Evolutionary conservation across 2,113 vertebrate species (phyloP).

Genomic region (Nothoprocta perdicaria): DNA sequence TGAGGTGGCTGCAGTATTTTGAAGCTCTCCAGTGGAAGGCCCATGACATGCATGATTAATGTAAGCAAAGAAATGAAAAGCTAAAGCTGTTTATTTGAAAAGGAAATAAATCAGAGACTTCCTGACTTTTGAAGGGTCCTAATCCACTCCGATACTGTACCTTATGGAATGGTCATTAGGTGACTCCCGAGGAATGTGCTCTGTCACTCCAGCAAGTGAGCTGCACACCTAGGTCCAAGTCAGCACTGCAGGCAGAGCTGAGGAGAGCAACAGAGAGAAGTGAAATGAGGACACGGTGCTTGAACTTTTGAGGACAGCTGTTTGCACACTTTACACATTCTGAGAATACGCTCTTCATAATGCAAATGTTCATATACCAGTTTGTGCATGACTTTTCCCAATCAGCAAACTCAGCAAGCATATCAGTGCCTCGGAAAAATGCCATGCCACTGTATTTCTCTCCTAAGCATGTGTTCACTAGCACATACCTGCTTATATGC

Average conservation of each 20-base stretch:
- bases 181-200: not conserved
- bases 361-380: not conserved
- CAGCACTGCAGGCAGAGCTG: not conserved
- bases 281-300: not conserved
- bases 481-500: not conserved
- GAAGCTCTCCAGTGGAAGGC: not conserved
- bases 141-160: not conserved
- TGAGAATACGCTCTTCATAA: not conserved
- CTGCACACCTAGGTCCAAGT: not conserved
- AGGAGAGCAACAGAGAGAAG: not conserved
- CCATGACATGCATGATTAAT: not conserved
- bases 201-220: not conserved
- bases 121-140: slow-evolving; percentile 15
- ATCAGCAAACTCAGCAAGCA: accelerated
- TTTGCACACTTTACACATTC: not conserved
- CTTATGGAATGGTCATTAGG: not conserved
- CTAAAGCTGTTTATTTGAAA: slow-evolving; percentile 8
- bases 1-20: not conserved
- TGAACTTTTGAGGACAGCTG: not conserved
- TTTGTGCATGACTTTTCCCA: not conserved
- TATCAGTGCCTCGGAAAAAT: not conserved
- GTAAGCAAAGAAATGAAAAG: not conserved
- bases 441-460: not conserved
- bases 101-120: slow-evolving; percentile 4
- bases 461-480: not conserved